phyloP scores from a whole-genome alignment of 2,797 vertebrate species.

The Bucorvus abyssinicus region DNA sequence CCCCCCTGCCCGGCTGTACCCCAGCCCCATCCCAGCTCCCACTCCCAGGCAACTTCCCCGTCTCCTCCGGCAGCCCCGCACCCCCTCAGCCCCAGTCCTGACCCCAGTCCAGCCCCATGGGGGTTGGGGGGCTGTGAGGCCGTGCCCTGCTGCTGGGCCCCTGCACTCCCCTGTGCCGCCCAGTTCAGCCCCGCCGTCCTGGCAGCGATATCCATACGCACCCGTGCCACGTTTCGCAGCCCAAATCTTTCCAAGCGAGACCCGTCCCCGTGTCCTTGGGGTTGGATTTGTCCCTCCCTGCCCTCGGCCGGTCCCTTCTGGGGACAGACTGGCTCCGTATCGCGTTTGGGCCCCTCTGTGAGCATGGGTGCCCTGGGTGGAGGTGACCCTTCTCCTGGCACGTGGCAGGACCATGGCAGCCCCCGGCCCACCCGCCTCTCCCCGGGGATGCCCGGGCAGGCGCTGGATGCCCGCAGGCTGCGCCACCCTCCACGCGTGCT shows the following conservation, averaged over 20 bases:
- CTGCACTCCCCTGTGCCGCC: neutral
- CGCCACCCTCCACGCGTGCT: neutral
- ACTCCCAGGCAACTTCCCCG: neutral
- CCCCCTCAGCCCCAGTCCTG: too few species aligned
- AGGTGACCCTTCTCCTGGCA: neutral
- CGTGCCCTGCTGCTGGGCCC: fast-evolving
- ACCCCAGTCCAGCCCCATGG: fast-evolving
- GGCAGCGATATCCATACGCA: fast-evolving
- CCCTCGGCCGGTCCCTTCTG: neutral
- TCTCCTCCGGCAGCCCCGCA: neutral
- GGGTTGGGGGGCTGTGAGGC: neutral
- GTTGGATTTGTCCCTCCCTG: neutral
- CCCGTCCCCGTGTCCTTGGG: neutral
- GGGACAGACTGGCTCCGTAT: neutral
- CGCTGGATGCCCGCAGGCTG: fast-evolving
- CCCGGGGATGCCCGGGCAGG: neutral
- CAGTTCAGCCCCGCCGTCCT: neutral
- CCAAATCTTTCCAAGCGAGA: neutral
- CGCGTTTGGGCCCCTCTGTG: neutral
- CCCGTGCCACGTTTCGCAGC: fast-evolving
- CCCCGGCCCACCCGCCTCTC: neutral
- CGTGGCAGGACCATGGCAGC: fast-evolving
- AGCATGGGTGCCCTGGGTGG: neutral
- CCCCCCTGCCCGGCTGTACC: neutral
- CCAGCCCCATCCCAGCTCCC: neutral